A percentile compares a stretch with the other conserved stretches of the same genome.
phyloP scores from a whole-genome alignment of 1,140 invertebrate genomes.

The Cheumatopsyche charites region DNA sequence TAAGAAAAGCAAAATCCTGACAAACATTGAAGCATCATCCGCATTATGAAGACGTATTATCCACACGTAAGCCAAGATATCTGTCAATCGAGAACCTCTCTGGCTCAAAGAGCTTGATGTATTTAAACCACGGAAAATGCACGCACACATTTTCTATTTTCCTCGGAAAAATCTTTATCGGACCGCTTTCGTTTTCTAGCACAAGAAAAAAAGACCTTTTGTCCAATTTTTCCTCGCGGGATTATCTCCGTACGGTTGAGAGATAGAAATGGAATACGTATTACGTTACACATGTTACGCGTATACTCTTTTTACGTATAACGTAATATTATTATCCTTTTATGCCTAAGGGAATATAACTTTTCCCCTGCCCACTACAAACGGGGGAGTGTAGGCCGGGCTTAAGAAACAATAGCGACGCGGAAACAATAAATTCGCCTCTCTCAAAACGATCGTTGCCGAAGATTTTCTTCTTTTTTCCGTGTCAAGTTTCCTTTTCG shows the following conservation, averaged over 20 bases:
- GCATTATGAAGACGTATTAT: slow-evolving; percentile 22
- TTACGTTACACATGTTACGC: not conserved
- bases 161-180: slow-evolving; percentile 7
- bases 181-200: not conserved
- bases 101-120: not conserved
- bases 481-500: not conserved
- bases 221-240: slow-evolving; percentile 30
- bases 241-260: slow-evolving; percentile 24
- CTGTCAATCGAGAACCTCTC: slow-evolving; percentile 26
- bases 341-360: not conserved
- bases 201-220: slow-evolving; percentile 18
- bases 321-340: slow-evolving; percentile 22
- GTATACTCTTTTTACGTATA: not conserved
- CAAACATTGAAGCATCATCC: slow-evolving; percentile 9
- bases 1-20: slow-evolving; percentile 6
- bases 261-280: slow-evolving; percentile 18
- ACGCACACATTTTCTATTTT: slow-evolving; percentile 9
- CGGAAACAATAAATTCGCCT: not conserved
- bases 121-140: not conserved
- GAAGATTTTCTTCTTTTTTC: not conserved
- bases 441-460: not conserved
- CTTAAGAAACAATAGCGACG: slow-evolving; percentile 1
- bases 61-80: slow-evolving; percentile 5
- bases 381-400: not conserved
- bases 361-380: no score